Evolutionary conservation across 2,797 vertebrate genomes (phyloP).

Genomic region (Arctocebus calabarensis): DNA sequence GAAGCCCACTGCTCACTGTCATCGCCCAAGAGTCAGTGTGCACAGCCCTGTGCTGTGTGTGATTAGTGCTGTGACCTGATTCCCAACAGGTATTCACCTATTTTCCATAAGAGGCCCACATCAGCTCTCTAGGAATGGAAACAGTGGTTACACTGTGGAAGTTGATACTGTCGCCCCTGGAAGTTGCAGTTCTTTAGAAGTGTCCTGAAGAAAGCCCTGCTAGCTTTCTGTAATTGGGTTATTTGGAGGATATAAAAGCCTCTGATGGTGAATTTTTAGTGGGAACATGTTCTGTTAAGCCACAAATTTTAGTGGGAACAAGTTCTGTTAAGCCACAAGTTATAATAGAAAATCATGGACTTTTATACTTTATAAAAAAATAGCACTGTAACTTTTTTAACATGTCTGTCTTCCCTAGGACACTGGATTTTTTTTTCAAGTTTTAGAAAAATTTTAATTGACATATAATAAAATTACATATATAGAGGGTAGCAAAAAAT

Average conservation of each 20-base stretch:
- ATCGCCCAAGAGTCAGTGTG: background rate
- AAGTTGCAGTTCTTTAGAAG: background rate
- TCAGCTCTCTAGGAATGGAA: background rate
- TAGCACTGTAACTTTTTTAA: background rate
- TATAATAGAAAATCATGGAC: background rate
- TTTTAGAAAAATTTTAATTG: background rate
- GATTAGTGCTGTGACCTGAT: background rate
- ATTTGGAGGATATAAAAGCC: background rate
- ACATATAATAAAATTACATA: background rate
- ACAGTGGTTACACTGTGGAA: background rate
- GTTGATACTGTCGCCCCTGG: background rate
- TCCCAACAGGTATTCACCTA: background rate
- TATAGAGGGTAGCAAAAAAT: background rate
- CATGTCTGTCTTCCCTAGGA: background rate
- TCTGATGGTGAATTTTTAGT: background rate
- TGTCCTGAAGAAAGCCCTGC: background rate
- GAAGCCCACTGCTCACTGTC: background rate
- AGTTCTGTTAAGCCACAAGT: background rate
- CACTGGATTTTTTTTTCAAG: background rate
- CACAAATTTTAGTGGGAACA: background rate
- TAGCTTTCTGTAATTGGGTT: background rate
- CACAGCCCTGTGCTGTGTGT: background rate
- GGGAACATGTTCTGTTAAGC: background rate
- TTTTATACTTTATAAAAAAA: background rate
- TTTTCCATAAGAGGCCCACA: background rate